A percentile compares a stretch with the other conserved stretches of the same genome.
These are phyloP conservation scores for Gephyroberyx darwinii DNA, from an alignment of 2,797 vertebrate genomes.

Conservation along the genomic window DNA sequence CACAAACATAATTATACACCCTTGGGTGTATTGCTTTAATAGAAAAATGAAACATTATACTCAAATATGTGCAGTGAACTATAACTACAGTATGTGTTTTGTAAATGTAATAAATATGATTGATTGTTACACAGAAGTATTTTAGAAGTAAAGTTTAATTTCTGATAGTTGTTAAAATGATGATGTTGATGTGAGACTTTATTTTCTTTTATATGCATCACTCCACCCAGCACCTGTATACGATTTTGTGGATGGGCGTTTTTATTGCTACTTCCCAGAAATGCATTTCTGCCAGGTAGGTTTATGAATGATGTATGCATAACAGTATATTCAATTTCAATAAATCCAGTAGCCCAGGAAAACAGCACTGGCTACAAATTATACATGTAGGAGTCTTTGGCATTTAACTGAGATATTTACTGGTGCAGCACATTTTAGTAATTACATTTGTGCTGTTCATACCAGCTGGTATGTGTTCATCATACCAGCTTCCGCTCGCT, in stretches of 20 bases:
- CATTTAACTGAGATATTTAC: conserved; percentile 75
- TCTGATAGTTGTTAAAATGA: background rate
- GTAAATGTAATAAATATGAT: too few relatives aligned
- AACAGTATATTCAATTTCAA: conserved; percentile 64
- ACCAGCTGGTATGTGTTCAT: conserved; percentile 63
- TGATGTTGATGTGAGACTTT: conserved; percentile 20
- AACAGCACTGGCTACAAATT: conserved; percentile 70
- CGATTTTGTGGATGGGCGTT: conserved; percentile 53
- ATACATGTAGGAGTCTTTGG: conserved; percentile 63
- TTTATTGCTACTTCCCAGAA: conserved; percentile 57
- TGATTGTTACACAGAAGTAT: too few relatives aligned
- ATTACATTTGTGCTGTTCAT: conserved; percentile 77
- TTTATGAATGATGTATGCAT: conserved; percentile 55
- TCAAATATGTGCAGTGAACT: too few relatives aligned
- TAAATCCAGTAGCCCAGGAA: conserved; percentile 64
- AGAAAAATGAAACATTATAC: too few relatives aligned
- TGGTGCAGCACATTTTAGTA: conserved; percentile 74
- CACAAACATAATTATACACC: too few relatives aligned
- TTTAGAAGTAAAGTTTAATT: background rate
- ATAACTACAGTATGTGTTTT: too few relatives aligned
- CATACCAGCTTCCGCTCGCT: conserved; percentile 61
- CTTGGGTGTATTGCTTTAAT: too few relatives aligned
- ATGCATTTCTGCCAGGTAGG: conserved; percentile 62
- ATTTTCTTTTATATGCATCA: conserved; percentile 50
- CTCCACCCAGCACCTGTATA: conserved; percentile 44